phyloP scores from a whole-genome alignment of 2,113 vertebrate species.

The Zeus faber region DNA sequence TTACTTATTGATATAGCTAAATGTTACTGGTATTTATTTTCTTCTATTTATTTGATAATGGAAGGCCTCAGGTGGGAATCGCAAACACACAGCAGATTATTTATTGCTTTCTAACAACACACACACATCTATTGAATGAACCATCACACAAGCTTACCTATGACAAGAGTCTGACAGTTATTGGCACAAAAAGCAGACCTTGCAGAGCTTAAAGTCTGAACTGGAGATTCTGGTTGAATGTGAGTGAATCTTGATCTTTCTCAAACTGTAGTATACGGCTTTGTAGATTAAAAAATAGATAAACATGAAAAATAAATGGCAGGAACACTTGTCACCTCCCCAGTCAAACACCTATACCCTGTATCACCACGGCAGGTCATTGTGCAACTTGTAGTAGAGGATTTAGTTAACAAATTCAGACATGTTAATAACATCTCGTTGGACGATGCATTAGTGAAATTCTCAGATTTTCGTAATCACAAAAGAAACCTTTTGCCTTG shows the following conservation, averaged over 20 bases:
- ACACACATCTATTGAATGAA: slow-evolving; percentile 3
- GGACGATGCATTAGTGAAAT: slow-evolving; percentile 64
- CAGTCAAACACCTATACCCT: too few relatives aligned
- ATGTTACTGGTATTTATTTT: too few relatives aligned
- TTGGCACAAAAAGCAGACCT: slow-evolving; percentile 1
- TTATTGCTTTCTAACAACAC: too few relatives aligned
- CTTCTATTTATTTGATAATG: too few relatives aligned
- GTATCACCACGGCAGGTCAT: background rate
- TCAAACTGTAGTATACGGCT: background rate
- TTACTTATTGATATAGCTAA: too few relatives aligned
- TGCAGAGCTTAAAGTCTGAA: slow-evolving; percentile 1
- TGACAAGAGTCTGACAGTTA: slow-evolving; percentile 13
- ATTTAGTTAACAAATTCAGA: slow-evolving; percentile 56
- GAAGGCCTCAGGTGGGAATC: too few relatives aligned
- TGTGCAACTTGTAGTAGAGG: slow-evolving; percentile 1
- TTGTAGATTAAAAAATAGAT: too few relatives aligned
- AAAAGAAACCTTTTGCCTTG: slow-evolving; percentile 21
- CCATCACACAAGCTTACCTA: too few relatives aligned
- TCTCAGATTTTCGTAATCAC: slow-evolving; percentile 40
- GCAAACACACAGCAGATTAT: too few relatives aligned
- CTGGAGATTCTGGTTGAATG: slow-evolving; percentile 12
- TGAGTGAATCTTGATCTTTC: background rate
- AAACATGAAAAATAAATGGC: too few relatives aligned
- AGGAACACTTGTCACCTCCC: too few relatives aligned
- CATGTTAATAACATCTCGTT: slow-evolving; percentile 36